These are phyloP conservation scores for Scortum barcoo DNA, from an alignment of 2,113 vertebrate genomes.

Conservation along the genomic window DNA sequence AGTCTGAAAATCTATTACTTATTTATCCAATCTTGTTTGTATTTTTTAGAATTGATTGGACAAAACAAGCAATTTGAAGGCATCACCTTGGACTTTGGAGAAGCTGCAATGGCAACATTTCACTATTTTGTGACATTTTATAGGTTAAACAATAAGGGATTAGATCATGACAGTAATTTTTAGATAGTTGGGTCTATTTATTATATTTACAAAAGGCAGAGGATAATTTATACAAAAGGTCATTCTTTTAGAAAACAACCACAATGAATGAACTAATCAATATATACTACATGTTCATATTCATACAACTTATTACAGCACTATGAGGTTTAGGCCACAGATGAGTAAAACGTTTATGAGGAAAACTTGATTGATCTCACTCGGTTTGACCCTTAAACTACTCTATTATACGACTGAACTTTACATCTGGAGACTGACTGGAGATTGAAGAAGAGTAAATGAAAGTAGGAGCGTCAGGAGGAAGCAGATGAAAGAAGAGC, in stretches of 20 bases:
- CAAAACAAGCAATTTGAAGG: not conserved
- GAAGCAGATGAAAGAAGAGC: constrained; percentile 40
- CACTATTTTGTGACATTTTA: not conserved
- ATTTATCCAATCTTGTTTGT: too few species aligned
- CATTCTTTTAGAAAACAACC: not conserved
- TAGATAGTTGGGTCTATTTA: not conserved
- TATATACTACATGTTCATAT: not conserved
- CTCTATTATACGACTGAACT: constrained; percentile 9
- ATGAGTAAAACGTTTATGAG: not conserved
- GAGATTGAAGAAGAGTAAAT: constrained; percentile 30
- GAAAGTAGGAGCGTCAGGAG: constrained; percentile 18
- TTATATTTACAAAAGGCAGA: not conserved
- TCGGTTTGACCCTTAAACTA: constrained; percentile 3
- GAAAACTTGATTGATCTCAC: not conserved
- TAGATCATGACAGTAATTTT: too few species aligned
- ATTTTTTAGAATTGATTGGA: too few species aligned
- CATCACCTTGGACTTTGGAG: not conserved
- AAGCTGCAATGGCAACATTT: not conserved
- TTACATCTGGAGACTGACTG: constrained; percentile 31
- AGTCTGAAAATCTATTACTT: too few species aligned
- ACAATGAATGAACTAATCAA: not conserved
- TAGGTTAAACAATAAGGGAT: too few species aligned
- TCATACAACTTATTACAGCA: not conserved
- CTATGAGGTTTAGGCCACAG: not conserved
- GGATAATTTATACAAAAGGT: not conserved